Conservation (phyloP, 2,113 vertebrate species). For the Alosa alosa region DNA sequence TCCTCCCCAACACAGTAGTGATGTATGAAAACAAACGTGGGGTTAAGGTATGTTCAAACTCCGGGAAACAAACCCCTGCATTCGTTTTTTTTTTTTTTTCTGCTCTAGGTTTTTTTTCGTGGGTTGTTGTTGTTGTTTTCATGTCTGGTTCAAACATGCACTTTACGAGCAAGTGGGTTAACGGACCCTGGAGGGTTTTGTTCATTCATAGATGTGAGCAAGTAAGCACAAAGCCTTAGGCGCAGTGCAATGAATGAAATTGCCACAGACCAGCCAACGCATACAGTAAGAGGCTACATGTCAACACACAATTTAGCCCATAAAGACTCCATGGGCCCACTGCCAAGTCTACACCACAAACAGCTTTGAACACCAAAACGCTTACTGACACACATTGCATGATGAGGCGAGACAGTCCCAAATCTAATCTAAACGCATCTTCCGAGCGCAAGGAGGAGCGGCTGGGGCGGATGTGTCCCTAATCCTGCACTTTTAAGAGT, state of each 20-base stretch:
- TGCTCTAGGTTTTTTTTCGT: neutral
- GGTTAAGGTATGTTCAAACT: neutral
- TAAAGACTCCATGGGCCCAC: neutral
- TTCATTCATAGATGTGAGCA: neutral
- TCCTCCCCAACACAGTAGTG: neutral
- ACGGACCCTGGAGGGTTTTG: neutral
- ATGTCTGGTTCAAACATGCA: conserved; percentile 1
- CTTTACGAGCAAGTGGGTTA: neutral
- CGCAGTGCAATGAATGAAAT: neutral
- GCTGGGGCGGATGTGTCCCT: conserved; percentile 53
- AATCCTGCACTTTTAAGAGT: conserved; percentile 53
- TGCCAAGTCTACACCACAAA: conserved; percentile 3
- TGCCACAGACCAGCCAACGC: neutral
- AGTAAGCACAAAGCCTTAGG: neutral
- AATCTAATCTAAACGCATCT: conserved; percentile 53
- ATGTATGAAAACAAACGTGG: conserved; percentile 13
- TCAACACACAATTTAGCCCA: neutral
- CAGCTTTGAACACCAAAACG: neutral
- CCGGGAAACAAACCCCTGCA: neutral
- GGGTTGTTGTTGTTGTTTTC: conserved; percentile 1
- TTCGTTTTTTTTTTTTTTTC: neutral
- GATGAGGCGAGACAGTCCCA: conserved; percentile 26
- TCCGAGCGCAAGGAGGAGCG: conserved; percentile 40
- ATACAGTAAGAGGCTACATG: neutral
- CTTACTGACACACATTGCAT: neutral